Percentiles rank a stretch among this genome's conserved stretches.
Conservation (phyloP, 2,797 vertebrate genomes). For the Epinephelus malabaricus region DNA sequence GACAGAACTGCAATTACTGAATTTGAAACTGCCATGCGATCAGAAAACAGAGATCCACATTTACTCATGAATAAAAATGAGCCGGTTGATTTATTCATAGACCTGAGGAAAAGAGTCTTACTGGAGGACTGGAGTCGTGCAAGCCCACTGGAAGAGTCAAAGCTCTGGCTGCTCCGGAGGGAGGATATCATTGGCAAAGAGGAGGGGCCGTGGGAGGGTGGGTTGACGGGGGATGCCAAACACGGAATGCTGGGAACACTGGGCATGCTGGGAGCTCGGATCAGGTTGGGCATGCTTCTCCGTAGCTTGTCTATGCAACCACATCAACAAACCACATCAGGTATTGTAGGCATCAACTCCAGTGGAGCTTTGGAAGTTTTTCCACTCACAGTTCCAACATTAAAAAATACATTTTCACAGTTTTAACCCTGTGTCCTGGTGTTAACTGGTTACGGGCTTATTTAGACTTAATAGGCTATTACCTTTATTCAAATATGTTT, state of each 20-base stretch:
- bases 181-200: slow-evolving; percentile 84
- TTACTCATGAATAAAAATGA: slow-evolving; percentile 19
- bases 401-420: not conserved
- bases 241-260: slow-evolving; percentile 92
- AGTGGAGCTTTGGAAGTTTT: not conserved
- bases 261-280: slow-evolving; percentile 96
- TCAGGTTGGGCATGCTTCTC: slow-evolving; percentile 97
- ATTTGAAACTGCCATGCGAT: not conserved
- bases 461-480: no score
- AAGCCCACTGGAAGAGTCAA: slow-evolving; percentile 94
- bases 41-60: not conserved
- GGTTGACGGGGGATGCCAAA: slow-evolving; percentile 83
- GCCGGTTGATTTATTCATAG: slow-evolving; percentile 35
- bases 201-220: slow-evolving; percentile 83
- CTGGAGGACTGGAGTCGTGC: slow-evolving; percentile 94
- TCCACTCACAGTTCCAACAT: not conserved
- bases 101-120: slow-evolving; percentile 80
- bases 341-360: slow-evolving; percentile 6
- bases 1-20: not conserved
- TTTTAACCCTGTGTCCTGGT: no score
- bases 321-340: slow-evolving; percentile 51
- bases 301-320: slow-evolving; percentile 92
- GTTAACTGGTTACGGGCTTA: no score
- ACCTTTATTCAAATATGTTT: no score
- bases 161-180: slow-evolving; percentile 96